Conservation (phyloP, 1,140 invertebrate species). For the Helicoverpa armigera region DNA sequence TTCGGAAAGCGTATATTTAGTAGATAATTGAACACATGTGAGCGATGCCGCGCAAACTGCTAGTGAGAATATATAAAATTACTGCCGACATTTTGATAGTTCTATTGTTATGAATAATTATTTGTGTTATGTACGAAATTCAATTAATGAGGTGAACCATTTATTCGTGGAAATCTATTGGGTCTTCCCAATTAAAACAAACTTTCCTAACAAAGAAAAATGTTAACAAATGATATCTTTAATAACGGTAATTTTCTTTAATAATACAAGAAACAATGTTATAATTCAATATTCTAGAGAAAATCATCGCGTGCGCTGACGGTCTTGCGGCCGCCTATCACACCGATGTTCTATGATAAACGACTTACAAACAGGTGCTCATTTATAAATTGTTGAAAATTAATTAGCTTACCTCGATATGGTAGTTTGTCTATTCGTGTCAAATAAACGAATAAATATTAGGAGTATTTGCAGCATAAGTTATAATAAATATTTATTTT, state of each 20-base stretch:
- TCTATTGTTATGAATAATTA: background rate
- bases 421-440: background rate
- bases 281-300: constrained; percentile 3
- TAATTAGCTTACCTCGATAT: constrained; percentile 1
- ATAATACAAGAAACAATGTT: constrained; percentile 4
- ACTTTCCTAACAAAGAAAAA: background rate
- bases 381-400: constrained; percentile 6
- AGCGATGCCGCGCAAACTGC: too few species aligned
- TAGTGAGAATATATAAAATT: constrained; percentile 19
- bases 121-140: background rate
- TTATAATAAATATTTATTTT: too few species aligned
- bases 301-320: constrained; percentile 23
- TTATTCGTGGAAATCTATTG: too few species aligned
- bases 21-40: too few species aligned
- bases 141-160: background rate
- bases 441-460: background rate
- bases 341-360: background rate
- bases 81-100: constrained; percentile 5
- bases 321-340: background rate
- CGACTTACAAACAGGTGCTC: background rate
- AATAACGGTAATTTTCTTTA: background rate
- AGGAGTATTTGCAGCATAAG: too few species aligned
- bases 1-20: too few species aligned
- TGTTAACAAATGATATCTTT: background rate
- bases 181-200: background rate